phyloP scores from a whole-genome alignment of 2,113 vertebrate genomes.

The Elgaria multicarinata region DNA sequence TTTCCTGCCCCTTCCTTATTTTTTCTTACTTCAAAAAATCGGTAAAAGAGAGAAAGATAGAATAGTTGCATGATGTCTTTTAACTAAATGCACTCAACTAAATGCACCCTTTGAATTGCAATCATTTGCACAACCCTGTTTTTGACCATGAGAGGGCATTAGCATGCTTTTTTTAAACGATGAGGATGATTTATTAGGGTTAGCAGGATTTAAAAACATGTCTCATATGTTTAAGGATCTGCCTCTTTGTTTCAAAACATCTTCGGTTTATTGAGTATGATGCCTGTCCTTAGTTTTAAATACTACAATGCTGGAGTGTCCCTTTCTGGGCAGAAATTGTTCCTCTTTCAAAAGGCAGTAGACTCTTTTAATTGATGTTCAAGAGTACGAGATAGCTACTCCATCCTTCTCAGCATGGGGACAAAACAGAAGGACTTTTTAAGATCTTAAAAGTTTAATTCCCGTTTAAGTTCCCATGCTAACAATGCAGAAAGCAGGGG shows the following conservation, averaged over 20 bases:
- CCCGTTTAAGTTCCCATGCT: no score
- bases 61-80: no score
- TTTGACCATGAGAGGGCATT: conserved; percentile 13
- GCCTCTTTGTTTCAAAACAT: not conserved
- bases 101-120: not conserved
- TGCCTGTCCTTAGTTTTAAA: not conserved
- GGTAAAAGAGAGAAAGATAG: no score
- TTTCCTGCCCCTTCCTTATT: no score
- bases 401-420: not conserved
- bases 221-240: not conserved
- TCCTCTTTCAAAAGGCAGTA: not conserved
- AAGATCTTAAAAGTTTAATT: not conserved
- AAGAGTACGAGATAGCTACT: not conserved
- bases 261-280: not conserved
- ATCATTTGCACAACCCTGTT: not conserved
- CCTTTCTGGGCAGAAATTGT: not conserved
- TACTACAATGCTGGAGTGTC: no score
- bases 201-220: not conserved
- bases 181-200: not conserved
- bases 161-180: not conserved
- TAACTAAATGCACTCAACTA: no score
- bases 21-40: no score
- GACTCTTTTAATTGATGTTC: not conserved
- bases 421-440: not conserved
- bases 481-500: not conserved